phyloP scores from a whole-genome alignment of 1,140 invertebrate genomes.

The Odontomachus brunneus region DNA sequence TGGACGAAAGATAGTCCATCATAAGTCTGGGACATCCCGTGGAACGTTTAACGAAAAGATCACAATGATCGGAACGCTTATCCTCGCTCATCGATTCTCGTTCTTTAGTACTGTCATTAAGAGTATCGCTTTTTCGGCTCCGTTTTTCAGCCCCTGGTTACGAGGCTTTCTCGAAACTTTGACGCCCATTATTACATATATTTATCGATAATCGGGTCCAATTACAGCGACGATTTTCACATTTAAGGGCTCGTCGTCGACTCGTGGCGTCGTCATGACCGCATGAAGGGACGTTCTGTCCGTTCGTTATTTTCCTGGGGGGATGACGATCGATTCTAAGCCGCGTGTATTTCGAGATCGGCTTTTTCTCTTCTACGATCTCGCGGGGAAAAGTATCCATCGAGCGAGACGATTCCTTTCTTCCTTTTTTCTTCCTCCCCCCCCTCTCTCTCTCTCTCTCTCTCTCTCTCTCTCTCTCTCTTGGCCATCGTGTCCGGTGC shows the following conservation, averaged over 20 bases:
- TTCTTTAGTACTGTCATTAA: constrained; percentile 43
- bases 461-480: neutral
- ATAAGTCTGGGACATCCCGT: neutral
- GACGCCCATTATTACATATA: constrained; percentile 44
- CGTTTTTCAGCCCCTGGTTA: constrained; percentile 42
- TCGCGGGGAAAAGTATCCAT: neutral
- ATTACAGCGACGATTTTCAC: constrained; percentile 51
- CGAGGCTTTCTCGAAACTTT: constrained; percentile 14
- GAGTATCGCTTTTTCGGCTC: constrained; percentile 29
- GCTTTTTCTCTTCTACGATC: neutral
- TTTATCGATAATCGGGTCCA: constrained; percentile 49
- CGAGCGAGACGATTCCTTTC: neutral
- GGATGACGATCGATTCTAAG: neutral
- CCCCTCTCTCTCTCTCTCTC: neutral
- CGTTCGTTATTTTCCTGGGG: constrained; percentile 31
- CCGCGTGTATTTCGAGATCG: neutral
- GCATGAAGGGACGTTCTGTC: neutral
- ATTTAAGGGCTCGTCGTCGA: constrained; percentile 20
- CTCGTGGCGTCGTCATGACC: constrained; percentile 8
- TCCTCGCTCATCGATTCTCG: constrained; percentile 24
- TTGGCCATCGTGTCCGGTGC: neutral
- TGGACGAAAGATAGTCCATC: neutral
- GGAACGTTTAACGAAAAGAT: constrained; percentile 9
- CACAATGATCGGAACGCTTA: neutral
- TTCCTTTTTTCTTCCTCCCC: neutral